Base-by-base conservation (phyloP, 2,888 invertebrate species). In the Drosophila prostipennis region DNA sequence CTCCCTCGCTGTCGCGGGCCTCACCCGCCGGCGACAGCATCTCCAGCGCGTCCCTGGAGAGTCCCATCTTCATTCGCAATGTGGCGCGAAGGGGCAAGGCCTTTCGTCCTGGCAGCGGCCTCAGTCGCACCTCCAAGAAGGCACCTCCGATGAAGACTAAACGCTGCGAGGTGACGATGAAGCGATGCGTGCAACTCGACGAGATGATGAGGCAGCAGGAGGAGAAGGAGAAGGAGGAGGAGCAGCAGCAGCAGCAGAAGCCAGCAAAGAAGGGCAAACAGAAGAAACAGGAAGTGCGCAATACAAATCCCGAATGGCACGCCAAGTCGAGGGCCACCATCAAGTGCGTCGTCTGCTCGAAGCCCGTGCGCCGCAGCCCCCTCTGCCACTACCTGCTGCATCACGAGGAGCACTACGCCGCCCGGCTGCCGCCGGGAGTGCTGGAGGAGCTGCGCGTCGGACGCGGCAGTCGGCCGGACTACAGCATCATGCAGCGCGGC, bases 221-320 rank as follows among this genome's bases (percentile, higher is more conserved):
- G 6, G 43, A 14, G 11, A 2, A 34, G 11, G 14, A 23, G 23
- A 19, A 19, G 19, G 5, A 32, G 6, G 6, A 14, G n/a, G 4
- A 23, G 13, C 43, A 14, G 13, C 2, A 23, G 13, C 43, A 14
- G 13, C 2, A 37, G 10, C 6, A 19, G 5, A 37, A 3, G 4
- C 14, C 53, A 14, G 29, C 45, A 14, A 56, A 19, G 54, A 32
- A 42, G 6, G n/a, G 8, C n/a, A 61, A 60, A 13, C 8, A 34
- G 34, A 23, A 36, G 36, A 7, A 40, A 2, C 8, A 1, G 11
- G 14, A 16, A 2, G 19, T 68, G 13, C 55, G 59, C 14, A 90
- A 91, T 29, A 76, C 59, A 0, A 89, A 92, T 59, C 51, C 80
- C 0, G 72, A 83, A 0, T 91, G 90, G 91, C 91, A 91, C 57